Base-by-base conservation (phyloP, 2,888 invertebrate species). In the Spilosoma lubricipeda region DNA sequence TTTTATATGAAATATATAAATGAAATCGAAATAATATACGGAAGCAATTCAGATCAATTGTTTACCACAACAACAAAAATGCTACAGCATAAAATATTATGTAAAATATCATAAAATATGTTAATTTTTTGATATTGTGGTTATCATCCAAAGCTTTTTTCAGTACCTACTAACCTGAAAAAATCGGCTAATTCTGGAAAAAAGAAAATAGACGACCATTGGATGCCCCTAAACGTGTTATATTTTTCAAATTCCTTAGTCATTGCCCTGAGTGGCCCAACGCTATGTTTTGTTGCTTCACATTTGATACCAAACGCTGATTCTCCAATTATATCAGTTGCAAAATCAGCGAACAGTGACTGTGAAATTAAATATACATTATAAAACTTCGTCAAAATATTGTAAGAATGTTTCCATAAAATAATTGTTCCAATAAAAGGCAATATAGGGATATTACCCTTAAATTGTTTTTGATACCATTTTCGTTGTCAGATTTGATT, bases 141-240 rank as follows among this genome's bases (percentile, higher is more conserved):
- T n/a, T n/a, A n/a, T n/a, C n/a, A n/a, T n/a, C n/a, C 7, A 30
- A 63, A 30, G n/a, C 20, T 18, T 20, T 30, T 33, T 39, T 68
- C 18, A 68, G 27, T 48, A 7, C 15, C n/a, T 42, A 70, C 64
- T 59, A 70, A 90, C 91, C 91, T 76, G 30, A 90, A 88, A 18
- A 87, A 65, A 68, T 90, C 87, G 0, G 88, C 89, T 1, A 88
- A 36, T 42, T 86, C 85, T 2, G 92, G 92, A 8, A 86, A 84
- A 77, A 91, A 92, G 87, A 92, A 92, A 23, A 91, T 89, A 63
- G 87, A 86, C 42, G 83, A 83, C 89, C 89, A 90, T 0, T 79
- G 79, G 8, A 89, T 23, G 5, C 90, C 90, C 36, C 92, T 85
- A 71, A 80, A 84, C 1, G 80, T 3, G 27, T 75, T 83, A 77